Percentiles rank a stretch among this genome's conserved stretches.
phyloP scores from a whole-genome alignment of 2,888 invertebrate species.

The Dastarcus helophoroides region DNA sequence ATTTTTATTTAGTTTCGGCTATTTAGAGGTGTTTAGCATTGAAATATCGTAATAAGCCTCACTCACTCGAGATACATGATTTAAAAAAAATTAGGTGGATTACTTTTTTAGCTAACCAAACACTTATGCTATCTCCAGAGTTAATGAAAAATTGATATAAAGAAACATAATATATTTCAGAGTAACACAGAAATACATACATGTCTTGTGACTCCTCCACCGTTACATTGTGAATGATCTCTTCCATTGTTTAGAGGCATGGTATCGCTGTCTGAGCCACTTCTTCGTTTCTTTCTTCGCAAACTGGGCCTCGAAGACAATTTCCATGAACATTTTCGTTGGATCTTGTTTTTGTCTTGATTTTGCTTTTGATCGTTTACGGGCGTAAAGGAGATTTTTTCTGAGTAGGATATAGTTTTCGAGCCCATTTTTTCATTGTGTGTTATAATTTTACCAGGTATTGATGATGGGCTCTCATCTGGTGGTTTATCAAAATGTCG shows the following conservation, averaged over 20 bases:
- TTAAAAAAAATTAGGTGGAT: too few species aligned
- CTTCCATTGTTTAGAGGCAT: constrained; percentile 57
- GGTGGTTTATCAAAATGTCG: constrained; percentile 32
- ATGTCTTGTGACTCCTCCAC: constrained; percentile 39
- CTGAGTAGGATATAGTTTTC: constrained; percentile 35
- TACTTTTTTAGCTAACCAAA: too few species aligned
- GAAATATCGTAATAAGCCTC: too few species aligned
- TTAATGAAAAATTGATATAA: too few species aligned
- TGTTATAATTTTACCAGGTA: constrained; percentile 31
- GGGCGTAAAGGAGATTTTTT: constrained; percentile 26
- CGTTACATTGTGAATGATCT: constrained; percentile 65
- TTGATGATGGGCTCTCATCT: constrained; percentile 20
- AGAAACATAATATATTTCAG: too few species aligned
- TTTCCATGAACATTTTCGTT: constrained; percentile 65
- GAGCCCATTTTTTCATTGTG: constrained; percentile 35
- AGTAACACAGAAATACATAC: too few species aligned
- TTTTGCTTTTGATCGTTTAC: constrained; percentile 17
- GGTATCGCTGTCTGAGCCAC: constrained; percentile 50
- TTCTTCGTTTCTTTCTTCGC: constrained; percentile 50
- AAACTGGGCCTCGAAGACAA: constrained; percentile 59
- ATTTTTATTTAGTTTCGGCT: too few species aligned
- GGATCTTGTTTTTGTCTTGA: constrained; percentile 40
- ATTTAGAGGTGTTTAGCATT: too few species aligned
- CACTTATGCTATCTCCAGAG: too few species aligned
- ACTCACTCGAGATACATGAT: too few species aligned